phyloP scores from a whole-genome alignment of 2,113 vertebrate genomes.

The Mesocricetus auratus region DNA sequence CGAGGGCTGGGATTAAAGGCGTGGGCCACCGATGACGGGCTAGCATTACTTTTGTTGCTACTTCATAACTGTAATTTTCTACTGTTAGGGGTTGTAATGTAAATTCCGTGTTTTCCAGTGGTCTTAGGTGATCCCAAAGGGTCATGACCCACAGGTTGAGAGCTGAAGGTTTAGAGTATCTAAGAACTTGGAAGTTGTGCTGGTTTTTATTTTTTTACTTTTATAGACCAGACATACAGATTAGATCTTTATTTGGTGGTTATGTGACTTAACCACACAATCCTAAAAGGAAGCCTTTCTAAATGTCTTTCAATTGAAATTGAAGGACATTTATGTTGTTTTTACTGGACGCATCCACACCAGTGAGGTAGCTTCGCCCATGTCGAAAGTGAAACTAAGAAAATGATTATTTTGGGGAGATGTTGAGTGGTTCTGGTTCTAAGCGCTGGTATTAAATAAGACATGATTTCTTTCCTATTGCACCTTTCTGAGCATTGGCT shows the following conservation, averaged over 20 bases:
- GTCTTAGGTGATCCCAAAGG: background rate
- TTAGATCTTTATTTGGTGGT: background rate
- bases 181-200: background rate
- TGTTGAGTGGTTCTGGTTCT: background rate
- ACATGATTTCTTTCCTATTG: background rate
- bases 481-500: background rate
- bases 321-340: conserved; percentile 3
- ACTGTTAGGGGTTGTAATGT: background rate
- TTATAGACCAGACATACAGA: background rate
- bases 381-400: conserved; percentile 79
- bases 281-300: conserved; percentile 47
- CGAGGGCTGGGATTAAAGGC: too few relatives aligned
- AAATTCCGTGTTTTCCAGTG: background rate
- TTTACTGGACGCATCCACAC: background rate
- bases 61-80: background rate
- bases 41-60: background rate
- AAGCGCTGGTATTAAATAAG: background rate
- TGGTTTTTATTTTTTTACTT: conserved; percentile 51
- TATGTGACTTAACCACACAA: background rate
- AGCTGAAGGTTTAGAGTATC: background rate
- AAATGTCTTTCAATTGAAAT: conserved; percentile 39
- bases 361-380: background rate
- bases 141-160: background rate
- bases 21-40: too few relatives aligned
- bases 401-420: conserved; percentile 48